Percentiles rank a stretch among this genome's conserved stretches.
Conservation (phyloP, 2,113 vertebrate species). For the Phyllostomus hastatus region DNA sequence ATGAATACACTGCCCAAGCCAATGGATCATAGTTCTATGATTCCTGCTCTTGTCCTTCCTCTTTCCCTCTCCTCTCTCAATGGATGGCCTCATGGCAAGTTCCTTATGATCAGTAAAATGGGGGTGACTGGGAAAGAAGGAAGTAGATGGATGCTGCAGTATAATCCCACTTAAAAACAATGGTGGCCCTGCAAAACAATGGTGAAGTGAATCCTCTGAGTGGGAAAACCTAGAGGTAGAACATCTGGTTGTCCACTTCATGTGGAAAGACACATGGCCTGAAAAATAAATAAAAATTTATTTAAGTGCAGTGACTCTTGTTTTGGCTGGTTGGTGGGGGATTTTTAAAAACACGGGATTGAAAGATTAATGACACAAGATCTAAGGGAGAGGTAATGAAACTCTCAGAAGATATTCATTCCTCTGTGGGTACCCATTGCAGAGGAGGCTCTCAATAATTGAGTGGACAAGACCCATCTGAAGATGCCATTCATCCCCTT, state of each 20-base stretch:
- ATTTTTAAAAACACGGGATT: background rate
- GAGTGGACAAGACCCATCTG: background rate
- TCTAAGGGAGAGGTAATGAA: background rate
- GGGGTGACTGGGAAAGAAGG: background rate
- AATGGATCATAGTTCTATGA: background rate
- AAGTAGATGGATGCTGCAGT: background rate
- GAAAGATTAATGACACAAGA: background rate
- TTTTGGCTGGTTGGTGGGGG: background rate
- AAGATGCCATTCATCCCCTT: background rate
- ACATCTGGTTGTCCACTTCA: background rate
- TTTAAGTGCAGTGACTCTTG: background rate
- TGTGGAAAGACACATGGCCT: background rate
- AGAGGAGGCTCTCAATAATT: background rate
- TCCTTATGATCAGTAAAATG: background rate
- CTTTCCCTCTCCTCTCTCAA: background rate
- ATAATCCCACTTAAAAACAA: background rate
- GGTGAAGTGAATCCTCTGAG: background rate
- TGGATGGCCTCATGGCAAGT: background rate
- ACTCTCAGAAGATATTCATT: background rate
- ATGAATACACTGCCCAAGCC: background rate
- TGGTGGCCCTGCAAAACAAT: background rate
- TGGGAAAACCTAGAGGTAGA: background rate
- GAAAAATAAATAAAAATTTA: background rate
- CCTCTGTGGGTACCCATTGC: background rate
- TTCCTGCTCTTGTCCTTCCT: background rate